Percentiles rank a stretch among this genome's conserved stretches.
These are phyloP conservation scores for pig (Sus scrofa) DNA, from an alignment of 2,113 vertebrate genomes.

Conservation along the genomic window T2T-Sscrofa CM000814.6:137110001-137110500, in stretches of 20 bases:
- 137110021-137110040: background rate
- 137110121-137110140: background rate
- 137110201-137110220: fast-evolving
- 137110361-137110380: background rate
- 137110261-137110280: background rate
- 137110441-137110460: background rate
- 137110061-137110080: background rate
- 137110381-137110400: background rate
- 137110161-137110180: background rate
- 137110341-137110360: too few relatives aligned
- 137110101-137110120: background rate
- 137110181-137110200: too few relatives aligned
- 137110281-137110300: too few relatives aligned
- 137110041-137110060: background rate
- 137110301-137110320: background rate
- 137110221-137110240: background rate
- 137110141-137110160: background rate
- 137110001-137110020: background rate
- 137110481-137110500: too few relatives aligned
- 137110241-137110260: background rate
- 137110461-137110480: too few relatives aligned
- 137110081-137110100: background rate
- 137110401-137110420: background rate
- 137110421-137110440: background rate
- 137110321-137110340: background rate